A percentile compares a stretch with the other conserved stretches of the same genome.
Evolutionary conservation across 1,140 invertebrate genomes (phyloP).

Genomic region (Cydia splendana): DNA sequence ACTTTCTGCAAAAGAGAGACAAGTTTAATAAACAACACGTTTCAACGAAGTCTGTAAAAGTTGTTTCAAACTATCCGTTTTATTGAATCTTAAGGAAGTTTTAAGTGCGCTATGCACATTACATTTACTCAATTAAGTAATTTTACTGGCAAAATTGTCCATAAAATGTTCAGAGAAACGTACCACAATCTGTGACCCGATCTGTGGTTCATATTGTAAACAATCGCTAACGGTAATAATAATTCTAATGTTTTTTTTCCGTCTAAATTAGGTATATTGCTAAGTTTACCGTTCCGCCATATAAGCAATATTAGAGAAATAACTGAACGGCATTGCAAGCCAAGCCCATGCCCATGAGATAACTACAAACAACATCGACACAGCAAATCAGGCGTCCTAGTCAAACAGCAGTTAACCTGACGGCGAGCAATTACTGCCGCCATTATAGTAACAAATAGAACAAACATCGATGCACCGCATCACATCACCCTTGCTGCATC

Average conservation of each 20-base stretch:
- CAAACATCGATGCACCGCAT: slow-evolving; percentile 52
- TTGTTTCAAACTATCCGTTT: neutral
- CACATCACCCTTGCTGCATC: neutral
- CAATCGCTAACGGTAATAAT: too few species aligned
- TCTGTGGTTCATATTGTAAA: too few species aligned
- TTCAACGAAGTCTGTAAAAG: neutral
- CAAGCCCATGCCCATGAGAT: neutral
- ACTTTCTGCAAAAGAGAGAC: slow-evolving; percentile 63
- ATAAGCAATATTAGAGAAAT: slow-evolving; percentile 29
- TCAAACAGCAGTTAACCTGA: slow-evolving; percentile 52
- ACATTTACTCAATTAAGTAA: too few species aligned
- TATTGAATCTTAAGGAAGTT: neutral
- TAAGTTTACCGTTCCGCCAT: slow-evolving; percentile 12
- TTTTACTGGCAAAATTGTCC: too few species aligned
- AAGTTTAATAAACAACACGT: slow-evolving; percentile 58
- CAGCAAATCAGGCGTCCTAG: slow-evolving; percentile 8
- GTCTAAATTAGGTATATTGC: too few species aligned
- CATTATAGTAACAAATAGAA: slow-evolving; percentile 71
- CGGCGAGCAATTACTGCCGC: slow-evolving; percentile 74
- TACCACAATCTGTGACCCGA: too few species aligned
- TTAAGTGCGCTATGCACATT: too few species aligned
- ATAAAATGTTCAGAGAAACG: too few species aligned
- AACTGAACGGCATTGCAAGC: neutral
- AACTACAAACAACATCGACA: neutral
- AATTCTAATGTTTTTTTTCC: too few species aligned